Percentiles rank a stretch among this genome's conserved stretches.
Evolutionary conservation across 2,797 vertebrate genomes (phyloP).

Genomic region (Pipistrellus nathusii): DNA sequence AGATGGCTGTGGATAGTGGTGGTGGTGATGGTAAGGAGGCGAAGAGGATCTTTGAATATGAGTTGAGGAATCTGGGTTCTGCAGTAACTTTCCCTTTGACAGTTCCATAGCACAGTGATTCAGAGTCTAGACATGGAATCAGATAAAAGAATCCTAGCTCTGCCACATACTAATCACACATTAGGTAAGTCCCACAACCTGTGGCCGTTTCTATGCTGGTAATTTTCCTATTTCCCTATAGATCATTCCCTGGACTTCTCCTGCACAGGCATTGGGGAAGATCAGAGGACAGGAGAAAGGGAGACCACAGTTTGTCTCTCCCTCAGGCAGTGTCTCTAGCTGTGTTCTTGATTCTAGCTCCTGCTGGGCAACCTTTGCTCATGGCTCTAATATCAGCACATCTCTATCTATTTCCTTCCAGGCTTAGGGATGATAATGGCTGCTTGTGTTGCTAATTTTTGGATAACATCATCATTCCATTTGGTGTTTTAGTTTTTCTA

Average conservation of each 20-base stretch:
- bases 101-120: not conserved
- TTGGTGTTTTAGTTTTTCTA: conserved; percentile 35
- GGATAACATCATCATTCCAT: not conserved
- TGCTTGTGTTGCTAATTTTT: not conserved
- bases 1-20: not conserved
- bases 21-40: not conserved
- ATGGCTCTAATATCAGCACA: not conserved
- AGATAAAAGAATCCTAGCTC: not conserved
- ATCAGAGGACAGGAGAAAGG: not conserved
- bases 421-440: not conserved
- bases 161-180: not conserved
- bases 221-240: not conserved
- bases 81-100: not conserved
- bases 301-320: not conserved
- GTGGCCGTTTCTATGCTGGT: not conserved
- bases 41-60: conserved; percentile 22
- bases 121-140: not conserved
- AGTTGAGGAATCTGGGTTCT: conserved; percentile 15
- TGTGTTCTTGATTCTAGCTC: not conserved
- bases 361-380: not conserved
- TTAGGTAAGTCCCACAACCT: not conserved
- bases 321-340: not conserved
- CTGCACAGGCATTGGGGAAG: not conserved
- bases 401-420: not conserved
- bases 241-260: not conserved